phyloP scores from a whole-genome alignment of 2,888 invertebrate species.

The Aspidiotus rigidus region DNA sequence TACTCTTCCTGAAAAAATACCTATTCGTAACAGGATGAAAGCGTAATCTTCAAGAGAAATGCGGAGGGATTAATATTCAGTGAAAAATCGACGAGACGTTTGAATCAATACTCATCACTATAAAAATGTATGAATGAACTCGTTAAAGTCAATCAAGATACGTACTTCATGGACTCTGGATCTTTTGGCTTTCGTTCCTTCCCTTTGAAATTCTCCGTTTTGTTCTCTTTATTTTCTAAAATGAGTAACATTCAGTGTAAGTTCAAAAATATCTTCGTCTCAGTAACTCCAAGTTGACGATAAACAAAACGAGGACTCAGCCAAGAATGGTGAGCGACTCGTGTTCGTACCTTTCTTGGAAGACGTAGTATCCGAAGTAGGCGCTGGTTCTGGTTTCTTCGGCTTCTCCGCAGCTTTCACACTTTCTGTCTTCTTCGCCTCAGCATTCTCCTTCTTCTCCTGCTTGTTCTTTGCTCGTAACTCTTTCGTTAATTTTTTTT shows the following conservation, averaged over 20 bases:
- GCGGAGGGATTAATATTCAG: too few relatives aligned
- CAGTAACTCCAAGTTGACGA: not conserved
- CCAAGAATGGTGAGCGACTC: too few relatives aligned
- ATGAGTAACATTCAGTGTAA: not conserved
- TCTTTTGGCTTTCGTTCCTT: constrained; percentile 16
- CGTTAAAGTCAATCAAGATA: too few relatives aligned
- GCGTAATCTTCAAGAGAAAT: too few relatives aligned
- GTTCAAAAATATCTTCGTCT: not conserved
- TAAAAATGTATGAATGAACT: too few relatives aligned
- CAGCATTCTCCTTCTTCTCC: constrained; percentile 54
- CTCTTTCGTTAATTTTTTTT: constrained; percentile 66
- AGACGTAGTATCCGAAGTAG: constrained; percentile 15
- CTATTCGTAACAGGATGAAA: too few relatives aligned
- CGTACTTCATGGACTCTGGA: too few relatives aligned
- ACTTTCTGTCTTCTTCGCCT: constrained; percentile 66
- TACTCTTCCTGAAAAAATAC: too few relatives aligned
- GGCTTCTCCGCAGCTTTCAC: constrained; percentile 26
- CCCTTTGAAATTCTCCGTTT: constrained; percentile 14
- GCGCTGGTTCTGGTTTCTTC: constrained; percentile 20
- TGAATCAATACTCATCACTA: too few relatives aligned
- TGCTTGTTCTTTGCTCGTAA: constrained; percentile 50
- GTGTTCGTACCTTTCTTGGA: constrained; percentile 16
- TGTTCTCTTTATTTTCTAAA: constrained; percentile 25
- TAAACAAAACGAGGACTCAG: not conserved
- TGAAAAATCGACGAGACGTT: too few relatives aligned